phyloP scores from a whole-genome alignment of 2,797 vertebrate species.

The Epinephelus awoara region DNA sequence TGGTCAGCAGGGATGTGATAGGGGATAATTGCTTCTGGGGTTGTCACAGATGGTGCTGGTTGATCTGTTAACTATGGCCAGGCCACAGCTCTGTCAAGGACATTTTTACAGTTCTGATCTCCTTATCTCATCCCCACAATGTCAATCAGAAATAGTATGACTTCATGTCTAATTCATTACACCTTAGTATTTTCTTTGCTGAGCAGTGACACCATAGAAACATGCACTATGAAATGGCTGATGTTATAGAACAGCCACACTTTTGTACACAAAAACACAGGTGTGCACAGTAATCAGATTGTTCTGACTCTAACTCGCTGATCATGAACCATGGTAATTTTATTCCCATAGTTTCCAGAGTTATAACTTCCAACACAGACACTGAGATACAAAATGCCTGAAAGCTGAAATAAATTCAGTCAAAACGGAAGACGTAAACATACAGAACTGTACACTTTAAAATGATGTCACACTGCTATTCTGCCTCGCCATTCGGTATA shows the following conservation, averaged over 20 bases:
- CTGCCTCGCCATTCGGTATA: too few relatives aligned
- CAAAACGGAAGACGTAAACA: neutral
- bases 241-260: neutral
- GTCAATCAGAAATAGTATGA: conserved; percentile 59
- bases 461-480: neutral
- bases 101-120: conserved; percentile 75
- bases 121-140: conserved; percentile 64
- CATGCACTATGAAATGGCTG: conserved; percentile 10
- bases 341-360: neutral
- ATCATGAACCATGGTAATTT: neutral
- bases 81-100: conserved; percentile 77
- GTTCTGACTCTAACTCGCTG: neutral
- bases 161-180: conserved; percentile 13
- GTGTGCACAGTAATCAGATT: neutral
- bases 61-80: conserved; percentile 79
- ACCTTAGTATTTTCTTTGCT: conserved; percentile 36
- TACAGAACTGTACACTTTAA: conserved; percentile 1
- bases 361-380: neutral
- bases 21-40: conserved; percentile 84
- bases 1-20: conserved; percentile 78
- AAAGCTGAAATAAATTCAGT: neutral
- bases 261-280: too few relatives aligned
- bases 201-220: conserved; percentile 7
- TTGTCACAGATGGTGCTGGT: conserved; percentile 85
- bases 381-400: neutral